Evolutionary conservation across 2,888 invertebrate species (phyloP).

Genomic region (Mythimna albipuncta): DNA sequence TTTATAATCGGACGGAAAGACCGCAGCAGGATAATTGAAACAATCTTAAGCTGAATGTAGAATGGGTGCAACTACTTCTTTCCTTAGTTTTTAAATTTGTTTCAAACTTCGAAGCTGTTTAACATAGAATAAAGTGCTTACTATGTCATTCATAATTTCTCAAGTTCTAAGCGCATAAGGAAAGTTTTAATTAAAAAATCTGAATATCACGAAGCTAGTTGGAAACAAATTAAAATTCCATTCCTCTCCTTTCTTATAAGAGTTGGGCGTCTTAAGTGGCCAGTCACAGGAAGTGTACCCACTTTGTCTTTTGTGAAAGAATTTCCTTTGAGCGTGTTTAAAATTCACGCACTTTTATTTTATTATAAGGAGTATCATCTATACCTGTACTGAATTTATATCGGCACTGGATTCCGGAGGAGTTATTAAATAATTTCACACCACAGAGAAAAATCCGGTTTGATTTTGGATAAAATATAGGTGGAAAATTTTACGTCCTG

Average conservation of each 20-base stretch:
- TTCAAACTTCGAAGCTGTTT: constrained; percentile 13
- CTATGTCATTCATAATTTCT: constrained; percentile 20
- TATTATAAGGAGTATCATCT: constrained; percentile 9
- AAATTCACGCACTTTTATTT: constrained; percentile 23
- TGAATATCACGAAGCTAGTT: constrained; percentile 33
- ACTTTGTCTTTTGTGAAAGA: constrained; percentile 41
- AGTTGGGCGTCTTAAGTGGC: constrained; percentile 43
- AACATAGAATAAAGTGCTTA: constrained; percentile 4
- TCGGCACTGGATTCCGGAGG: no score
- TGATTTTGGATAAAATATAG: not conserved
- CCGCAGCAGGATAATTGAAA: no score
- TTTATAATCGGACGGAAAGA: no score
- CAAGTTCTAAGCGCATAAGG: constrained; percentile 31
- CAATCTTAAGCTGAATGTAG: not conserved
- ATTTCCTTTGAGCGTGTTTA: constrained; percentile 33
- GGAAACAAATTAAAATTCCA: constrained; percentile 51
- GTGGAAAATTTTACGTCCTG: no score
- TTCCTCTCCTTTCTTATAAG: constrained; percentile 39
- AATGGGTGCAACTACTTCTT: not conserved
- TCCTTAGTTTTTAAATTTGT: not conserved
- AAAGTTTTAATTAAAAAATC: constrained; percentile 60
- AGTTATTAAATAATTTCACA: no score
- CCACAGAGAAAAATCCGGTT: no score
- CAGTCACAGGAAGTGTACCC: constrained; percentile 46
- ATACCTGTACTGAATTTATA: not conserved